Evolutionary conservation across 2,797 vertebrate species (phyloP), one percentile per base, ranked within the genome.

Genomic region (Coilia nasus): DNA sequence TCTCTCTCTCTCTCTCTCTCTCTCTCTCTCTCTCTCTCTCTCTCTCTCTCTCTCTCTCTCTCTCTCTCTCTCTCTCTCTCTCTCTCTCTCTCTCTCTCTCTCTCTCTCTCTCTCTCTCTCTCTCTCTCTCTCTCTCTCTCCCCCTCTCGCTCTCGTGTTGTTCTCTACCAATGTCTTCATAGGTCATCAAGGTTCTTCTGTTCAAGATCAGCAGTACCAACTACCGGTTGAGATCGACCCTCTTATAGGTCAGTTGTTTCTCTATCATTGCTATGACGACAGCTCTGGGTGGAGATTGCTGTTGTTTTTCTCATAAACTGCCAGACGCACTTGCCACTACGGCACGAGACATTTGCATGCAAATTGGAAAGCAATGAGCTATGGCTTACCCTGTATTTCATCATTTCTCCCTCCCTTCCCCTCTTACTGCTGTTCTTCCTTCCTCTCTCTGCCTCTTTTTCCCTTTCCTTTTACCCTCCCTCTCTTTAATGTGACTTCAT

Each of bases 291-390:
- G 95, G 95, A 97, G 97, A 98, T 97, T 96, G 97, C 95, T 96
- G 97, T 96, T 97, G 96, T 98, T 97, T 97, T 97, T 97, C 97
- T 97, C 96, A 97, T 90, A 83, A 19, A 85, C 86, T 90, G 90
- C 84, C 84, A 75, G 86, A 86, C 71, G 19, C 85, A 87, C 87
- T 81, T 88, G 84, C 84, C 86, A 85, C 84, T 87, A 41, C 71
- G 17, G 17, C 71, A 78, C 89, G 84, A 44, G 31, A 62, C 97
- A 99, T 99, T 99, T 99, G 97, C 98, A 99, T 99, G 97, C 97
- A 99, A 99, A 99, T 99, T 99, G 97, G 97, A 99, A 99, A 97
- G 97, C 97, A 98, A 98, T 98, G 98, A 98, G 98, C 98, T 99
- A 98, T 98, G 96, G 97, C 96, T 97, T 95, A 93, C 95, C 97